Percentiles rank a stretch among this genome's conserved stretches.
Conservation (phyloP, 2,113 vertebrate genomes). For the Oenanthe oenanthe region DNA sequence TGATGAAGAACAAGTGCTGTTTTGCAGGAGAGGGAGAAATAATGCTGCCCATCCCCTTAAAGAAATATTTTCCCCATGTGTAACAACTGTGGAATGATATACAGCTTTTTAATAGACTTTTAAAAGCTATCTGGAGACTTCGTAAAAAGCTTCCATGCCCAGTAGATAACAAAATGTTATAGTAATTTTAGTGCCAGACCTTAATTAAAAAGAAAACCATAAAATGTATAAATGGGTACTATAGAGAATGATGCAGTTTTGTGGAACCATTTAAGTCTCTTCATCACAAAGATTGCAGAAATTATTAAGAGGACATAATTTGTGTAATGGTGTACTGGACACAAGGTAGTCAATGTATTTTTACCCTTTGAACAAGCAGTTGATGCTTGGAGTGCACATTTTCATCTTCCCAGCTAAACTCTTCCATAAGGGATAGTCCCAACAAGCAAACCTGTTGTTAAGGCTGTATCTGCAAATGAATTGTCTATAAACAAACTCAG, state of each 20-base stretch:
- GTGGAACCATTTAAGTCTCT: constrained; percentile 4
- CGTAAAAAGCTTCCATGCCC: constrained; percentile 37
- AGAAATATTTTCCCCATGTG: constrained; percentile 13
- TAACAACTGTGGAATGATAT: constrained; percentile 10
- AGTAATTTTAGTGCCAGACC: constrained; percentile 53
- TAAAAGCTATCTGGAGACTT: constrained; percentile 54
- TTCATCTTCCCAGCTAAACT: constrained; percentile 8
- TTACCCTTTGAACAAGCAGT: neutral
- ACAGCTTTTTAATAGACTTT: constrained; percentile 50
- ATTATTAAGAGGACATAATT: constrained; percentile 23
- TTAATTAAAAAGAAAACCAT: constrained; percentile 68
- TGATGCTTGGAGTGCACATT: neutral
- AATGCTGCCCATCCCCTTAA: neutral
- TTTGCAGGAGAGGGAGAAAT: neutral
- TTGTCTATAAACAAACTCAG: constrained; percentile 75
- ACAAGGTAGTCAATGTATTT: neutral
- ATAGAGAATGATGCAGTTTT: constrained; percentile 3
- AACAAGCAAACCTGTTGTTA: constrained; percentile 65
- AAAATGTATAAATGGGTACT: constrained; percentile 31
- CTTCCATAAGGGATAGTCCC: constrained; percentile 44
- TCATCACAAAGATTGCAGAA: constrained; percentile 9
- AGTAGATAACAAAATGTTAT: constrained; percentile 57
- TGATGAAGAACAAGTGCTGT: neutral
- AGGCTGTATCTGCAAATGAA: constrained; percentile 69
- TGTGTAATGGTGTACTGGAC: neutral